Evolutionary conservation across 1,140 invertebrate genomes (phyloP), one percentile per base, ranked within the genome.

Genomic region (Bombus vancouverensis): DNA sequence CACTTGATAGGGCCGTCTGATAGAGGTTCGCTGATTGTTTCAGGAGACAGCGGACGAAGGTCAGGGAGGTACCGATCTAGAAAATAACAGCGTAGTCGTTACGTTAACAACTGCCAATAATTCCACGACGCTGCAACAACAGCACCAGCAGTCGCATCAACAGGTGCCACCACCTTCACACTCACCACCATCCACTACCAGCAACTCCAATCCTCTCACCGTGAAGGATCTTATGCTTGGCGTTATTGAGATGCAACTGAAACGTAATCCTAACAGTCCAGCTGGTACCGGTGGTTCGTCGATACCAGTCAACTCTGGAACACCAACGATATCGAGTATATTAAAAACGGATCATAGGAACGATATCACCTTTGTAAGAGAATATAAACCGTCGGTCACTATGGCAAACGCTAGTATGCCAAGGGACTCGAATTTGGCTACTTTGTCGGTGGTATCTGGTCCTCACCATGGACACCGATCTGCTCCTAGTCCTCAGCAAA

Each of bases 31-130:
- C 74, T 91, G 90, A 84, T 94, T 94, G 93, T 95, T 95, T 92
- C 94, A 96, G 96, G 98, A 98, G 96, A 98, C 98, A 68, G 98
- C 98, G 66, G 98, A 98, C 93, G 97, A 98, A 95, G 97, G 96
- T 92, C 96, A 96, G 93, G 93, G 95, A 88, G 93, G 94, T 83
- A 84, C 93, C 71, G 95, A 95, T 89, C 88, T 95, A 81, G 95
- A 95, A 32, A 93, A 92, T 84, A 92, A 88, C 32, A 92, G 91
- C 57, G 92, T 93, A 28, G 91, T 93, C 5, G 93, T 94, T 25
- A 93, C 92, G 4, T 68, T 94, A 76, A 92, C 89, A 76, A 91
- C 89, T n/a, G 90, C 90, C 15, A 93, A 76, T 70, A 86, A 79
- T 22, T 88, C 74, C 32, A 77, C 86, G 57, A 78, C 92, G 47